Evolutionary conservation across 1,140 invertebrate genomes (phyloP).

Genomic region (Nomia melanderi): DNA sequence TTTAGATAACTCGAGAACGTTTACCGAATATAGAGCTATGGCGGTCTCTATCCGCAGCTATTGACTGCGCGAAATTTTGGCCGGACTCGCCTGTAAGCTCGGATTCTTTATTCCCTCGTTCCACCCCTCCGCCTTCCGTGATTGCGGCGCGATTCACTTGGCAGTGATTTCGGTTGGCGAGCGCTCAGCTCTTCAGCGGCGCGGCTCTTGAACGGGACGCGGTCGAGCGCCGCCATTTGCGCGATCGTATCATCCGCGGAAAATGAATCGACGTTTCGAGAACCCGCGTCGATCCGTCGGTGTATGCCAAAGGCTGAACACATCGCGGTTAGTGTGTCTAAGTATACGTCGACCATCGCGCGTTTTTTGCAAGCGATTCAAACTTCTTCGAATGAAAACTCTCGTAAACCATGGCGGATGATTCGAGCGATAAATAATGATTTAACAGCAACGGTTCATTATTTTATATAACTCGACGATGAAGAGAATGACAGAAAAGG

Average conservation of each 20-base stretch:
- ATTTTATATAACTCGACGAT: too few species aligned
- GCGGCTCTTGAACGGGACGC: background rate
- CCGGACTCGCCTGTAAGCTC: slow-evolving; percentile 16
- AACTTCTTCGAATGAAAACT: too few species aligned
- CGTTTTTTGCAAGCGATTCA: too few species aligned
- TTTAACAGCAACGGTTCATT: too few species aligned
- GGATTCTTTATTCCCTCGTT: slow-evolving; percentile 26
- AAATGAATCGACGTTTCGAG: slow-evolving; percentile 5
- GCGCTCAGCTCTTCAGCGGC: background rate
- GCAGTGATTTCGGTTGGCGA: slow-evolving; percentile 28
- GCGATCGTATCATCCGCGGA: background rate
- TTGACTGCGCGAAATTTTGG: slow-evolving; percentile 36
- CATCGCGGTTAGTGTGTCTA: too few species aligned
- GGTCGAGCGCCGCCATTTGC: background rate
- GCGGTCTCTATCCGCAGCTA: background rate
- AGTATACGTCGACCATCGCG: too few species aligned
- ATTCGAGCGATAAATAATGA: too few species aligned
- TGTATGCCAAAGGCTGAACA: background rate
- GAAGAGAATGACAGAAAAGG: too few species aligned
- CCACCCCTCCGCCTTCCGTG: background rate
- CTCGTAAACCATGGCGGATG: too few species aligned
- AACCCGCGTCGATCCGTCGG: background rate
- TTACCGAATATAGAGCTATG: slow-evolving; percentile 36
- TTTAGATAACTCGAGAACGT: slow-evolving; percentile 28
- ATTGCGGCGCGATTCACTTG: slow-evolving; percentile 36